A percentile compares a stretch with the other conserved stretches of the same genome.
phyloP scores from a whole-genome alignment of 2,797 vertebrate species.

The Lacerta viridis region DNA sequence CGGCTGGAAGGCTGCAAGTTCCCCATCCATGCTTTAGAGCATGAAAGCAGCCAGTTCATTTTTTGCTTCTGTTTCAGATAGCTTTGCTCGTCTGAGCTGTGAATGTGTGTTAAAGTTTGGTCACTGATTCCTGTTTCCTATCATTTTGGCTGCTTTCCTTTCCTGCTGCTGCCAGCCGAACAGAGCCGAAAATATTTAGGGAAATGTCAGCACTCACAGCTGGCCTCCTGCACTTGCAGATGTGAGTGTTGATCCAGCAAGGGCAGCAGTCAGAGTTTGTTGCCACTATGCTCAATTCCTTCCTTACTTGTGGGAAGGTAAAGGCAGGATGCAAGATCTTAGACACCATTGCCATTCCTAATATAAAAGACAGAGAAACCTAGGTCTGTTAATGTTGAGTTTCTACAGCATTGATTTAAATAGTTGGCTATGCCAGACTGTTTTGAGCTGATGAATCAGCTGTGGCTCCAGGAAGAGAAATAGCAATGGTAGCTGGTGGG shows the following conservation, averaged over 20 bases:
- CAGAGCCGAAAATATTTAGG: neutral
- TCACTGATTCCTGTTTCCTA: neutral
- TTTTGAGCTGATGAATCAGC: slow-evolving; percentile 47
- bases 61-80: neutral
- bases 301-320: neutral
- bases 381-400: slow-evolving; percentile 4
- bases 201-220: neutral
- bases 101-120: neutral
- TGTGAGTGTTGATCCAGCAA: neutral
- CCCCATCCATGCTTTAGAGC: too few relatives aligned
- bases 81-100: neutral
- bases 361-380: slow-evolving; percentile 31
- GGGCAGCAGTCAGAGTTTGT: fast-evolving
- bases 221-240: too few relatives aligned
- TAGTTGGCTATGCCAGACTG: fast-evolving
- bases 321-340: neutral
- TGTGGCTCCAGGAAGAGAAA: slow-evolving; percentile 56
- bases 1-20: too few relatives aligned
- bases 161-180: fast-evolving
- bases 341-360: slow-evolving; percentile 17
- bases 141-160: neutral
- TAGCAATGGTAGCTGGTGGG: slow-evolving; percentile 30
- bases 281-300: neutral
- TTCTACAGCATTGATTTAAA: slow-evolving; percentile 17
- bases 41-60: neutral